Conservation (phyloP, 2,113 vertebrate genomes). For the Chaetodon auriga region DNA sequence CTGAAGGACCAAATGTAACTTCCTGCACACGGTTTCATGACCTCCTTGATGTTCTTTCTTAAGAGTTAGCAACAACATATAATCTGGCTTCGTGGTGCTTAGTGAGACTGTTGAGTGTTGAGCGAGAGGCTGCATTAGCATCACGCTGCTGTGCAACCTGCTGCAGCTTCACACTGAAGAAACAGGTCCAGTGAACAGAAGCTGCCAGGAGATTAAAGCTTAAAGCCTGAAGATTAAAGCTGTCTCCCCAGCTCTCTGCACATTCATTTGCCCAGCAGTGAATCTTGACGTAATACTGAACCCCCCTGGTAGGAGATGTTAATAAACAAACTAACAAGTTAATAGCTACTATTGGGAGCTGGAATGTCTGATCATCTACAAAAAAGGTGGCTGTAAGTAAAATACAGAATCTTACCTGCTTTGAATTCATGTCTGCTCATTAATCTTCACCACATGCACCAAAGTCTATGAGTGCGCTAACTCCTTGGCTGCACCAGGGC, state of each 20-base stretch:
- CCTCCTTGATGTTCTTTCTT: slow-evolving; percentile 29
- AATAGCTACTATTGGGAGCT: slow-evolving; percentile 41
- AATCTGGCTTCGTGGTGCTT: neutral
- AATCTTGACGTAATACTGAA: slow-evolving; percentile 29
- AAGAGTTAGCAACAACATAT: slow-evolving; percentile 20
- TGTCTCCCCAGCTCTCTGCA: slow-evolving; percentile 1
- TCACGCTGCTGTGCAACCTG: slow-evolving; percentile 11
- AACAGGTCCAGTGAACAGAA: slow-evolving; percentile 30
- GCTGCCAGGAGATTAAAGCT: slow-evolving; percentile 39
- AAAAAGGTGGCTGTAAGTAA: slow-evolving; percentile 27
- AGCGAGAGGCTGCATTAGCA: neutral
- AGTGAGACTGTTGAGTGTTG: neutral
- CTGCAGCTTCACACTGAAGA: slow-evolving; percentile 8
- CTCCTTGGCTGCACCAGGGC: slow-evolving; percentile 4
- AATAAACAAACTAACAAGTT: slow-evolving; percentile 28
- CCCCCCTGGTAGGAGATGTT: slow-evolving; percentile 6
- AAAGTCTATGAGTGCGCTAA: neutral
- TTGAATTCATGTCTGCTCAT: slow-evolving; percentile 45
- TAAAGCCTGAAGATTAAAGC: slow-evolving; percentile 31
- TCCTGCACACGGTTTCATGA: slow-evolving; percentile 51
- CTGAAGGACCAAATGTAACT: slow-evolving; percentile 44
- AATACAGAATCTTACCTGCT: slow-evolving; percentile 24
- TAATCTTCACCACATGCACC: slow-evolving; percentile 13
- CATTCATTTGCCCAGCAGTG: slow-evolving; percentile 36
- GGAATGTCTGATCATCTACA: slow-evolving; percentile 1